Conservation (phyloP, 2,113 vertebrate genomes). For the Alligator mississippiensis region DNA sequence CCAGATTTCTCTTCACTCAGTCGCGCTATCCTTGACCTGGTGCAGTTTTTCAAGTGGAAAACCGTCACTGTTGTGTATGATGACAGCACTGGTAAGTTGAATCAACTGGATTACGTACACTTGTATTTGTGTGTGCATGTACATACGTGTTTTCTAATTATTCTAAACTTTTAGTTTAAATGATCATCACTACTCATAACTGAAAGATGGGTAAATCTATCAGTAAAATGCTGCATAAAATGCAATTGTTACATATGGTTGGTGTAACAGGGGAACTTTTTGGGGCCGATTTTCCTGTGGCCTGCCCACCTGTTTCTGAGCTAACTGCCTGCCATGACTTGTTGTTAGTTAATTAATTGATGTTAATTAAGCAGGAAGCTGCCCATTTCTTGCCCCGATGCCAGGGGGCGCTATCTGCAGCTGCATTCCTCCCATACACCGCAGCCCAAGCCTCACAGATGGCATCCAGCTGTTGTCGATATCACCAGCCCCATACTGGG, state of each 20-base stretch:
- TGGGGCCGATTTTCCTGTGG: too few species aligned
- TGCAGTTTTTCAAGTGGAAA: conserved; percentile 99
- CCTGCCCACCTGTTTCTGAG: too few species aligned
- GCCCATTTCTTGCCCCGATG: too few species aligned
- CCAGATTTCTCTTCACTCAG: conserved; percentile 99
- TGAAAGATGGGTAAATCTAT: background rate
- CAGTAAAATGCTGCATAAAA: background rate
- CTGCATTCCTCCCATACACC: too few species aligned
- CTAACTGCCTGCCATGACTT: too few species aligned
- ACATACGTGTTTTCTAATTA: background rate
- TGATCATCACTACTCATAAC: background rate
- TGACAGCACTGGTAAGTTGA: conserved; percentile 96
- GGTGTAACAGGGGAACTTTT: too few species aligned
- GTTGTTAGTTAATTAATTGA: too few species aligned
- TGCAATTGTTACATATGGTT: background rate
- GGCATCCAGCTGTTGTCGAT: too few species aligned
- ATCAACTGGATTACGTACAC: background rate
- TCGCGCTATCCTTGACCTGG: conserved; percentile 96
- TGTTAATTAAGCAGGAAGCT: too few species aligned
- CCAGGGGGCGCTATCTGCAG: too few species aligned
- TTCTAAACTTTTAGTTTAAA: background rate
- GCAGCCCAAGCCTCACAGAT: too few species aligned
- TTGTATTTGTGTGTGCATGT: background rate
- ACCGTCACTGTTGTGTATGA: conserved; percentile 98
- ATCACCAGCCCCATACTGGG: too few species aligned